Conservation (phyloP, 2,888 invertebrate genomes). For the Heteropelma amictum region DNA sequence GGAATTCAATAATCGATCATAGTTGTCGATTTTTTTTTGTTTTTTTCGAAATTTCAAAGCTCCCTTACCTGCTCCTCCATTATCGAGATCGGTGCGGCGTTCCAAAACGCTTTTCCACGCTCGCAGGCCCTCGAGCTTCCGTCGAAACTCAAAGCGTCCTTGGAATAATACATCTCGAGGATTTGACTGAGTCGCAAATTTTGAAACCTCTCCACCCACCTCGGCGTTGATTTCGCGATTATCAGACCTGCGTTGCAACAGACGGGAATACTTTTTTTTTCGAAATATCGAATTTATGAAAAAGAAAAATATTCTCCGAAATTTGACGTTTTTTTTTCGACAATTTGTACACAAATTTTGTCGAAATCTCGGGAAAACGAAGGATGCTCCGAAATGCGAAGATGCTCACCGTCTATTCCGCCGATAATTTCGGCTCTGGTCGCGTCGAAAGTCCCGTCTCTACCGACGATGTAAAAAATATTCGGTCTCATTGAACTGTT, state of each 20-base stretch:
- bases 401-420: constrained; percentile 82
- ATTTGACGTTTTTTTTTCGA: background rate
- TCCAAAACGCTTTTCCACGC: constrained; percentile 78
- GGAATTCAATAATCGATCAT: too few species aligned
- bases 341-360: background rate
- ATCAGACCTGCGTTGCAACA: constrained; percentile 78
- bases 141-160: constrained; percentile 81
- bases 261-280: background rate
- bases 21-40: too few species aligned
- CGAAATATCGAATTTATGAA: too few species aligned
- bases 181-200: constrained; percentile 82
- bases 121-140: constrained; percentile 81
- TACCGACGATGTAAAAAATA: constrained; percentile 80
- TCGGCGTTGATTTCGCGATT: constrained; percentile 79
- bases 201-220: constrained; percentile 79
- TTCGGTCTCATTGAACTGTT: constrained; percentile 83
- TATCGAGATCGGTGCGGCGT: constrained; percentile 69
- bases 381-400: too few species aligned
- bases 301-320: too few species aligned
- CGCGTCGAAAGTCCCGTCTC: constrained; percentile 81
- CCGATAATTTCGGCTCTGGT: constrained; percentile 85
- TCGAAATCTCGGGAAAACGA: too few species aligned
- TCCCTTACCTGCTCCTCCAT: constrained; percentile 72
- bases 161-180: constrained; percentile 85
- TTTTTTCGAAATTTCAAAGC: too few species aligned